A percentile compares a stretch with the other conserved stretches of the same genome.
phyloP scores from a whole-genome alignment of 2,113 vertebrate species.

The Australoheros scitulus region DNA sequence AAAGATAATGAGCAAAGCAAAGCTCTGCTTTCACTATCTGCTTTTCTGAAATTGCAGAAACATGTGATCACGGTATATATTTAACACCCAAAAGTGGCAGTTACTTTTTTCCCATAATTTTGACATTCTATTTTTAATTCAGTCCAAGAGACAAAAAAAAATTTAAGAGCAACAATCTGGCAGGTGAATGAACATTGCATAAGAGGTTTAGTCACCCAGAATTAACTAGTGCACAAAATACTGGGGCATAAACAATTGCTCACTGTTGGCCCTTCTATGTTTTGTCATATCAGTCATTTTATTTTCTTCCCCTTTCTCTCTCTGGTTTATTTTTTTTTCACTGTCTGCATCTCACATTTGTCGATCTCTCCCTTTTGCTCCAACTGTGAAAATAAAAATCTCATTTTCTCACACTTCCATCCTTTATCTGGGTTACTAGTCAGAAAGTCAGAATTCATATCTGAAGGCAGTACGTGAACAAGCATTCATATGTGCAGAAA shows the following conservation, averaged over 20 bases:
- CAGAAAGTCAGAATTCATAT: not conserved
- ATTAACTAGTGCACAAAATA: constrained; percentile 31
- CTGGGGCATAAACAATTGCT: constrained; percentile 26
- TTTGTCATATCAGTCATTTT: constrained; percentile 15
- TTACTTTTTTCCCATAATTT: not conserved
- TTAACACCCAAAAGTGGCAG: not conserved
- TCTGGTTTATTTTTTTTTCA: not conserved
- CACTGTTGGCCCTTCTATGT: not conserved
- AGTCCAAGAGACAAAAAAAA: not conserved
- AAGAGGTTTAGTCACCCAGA: constrained; percentile 40
- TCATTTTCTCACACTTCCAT: constrained; percentile 12
- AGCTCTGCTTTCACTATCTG: not conserved
- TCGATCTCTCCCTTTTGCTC: not conserved
- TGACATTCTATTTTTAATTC: not conserved
- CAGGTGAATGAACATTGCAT: constrained; percentile 24
- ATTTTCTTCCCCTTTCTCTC: not conserved
- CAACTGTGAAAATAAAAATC: constrained; percentile 30
- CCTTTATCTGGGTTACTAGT: not conserved
- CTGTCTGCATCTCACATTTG: constrained; percentile 7
- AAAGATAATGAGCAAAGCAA: not conserved
- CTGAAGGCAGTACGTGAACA: not conserved
- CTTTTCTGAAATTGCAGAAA: not conserved
- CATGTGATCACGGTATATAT: not conserved
- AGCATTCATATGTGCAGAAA: constrained; percentile 4
- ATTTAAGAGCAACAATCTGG: constrained; percentile 18